Base-by-base conservation (phyloP, 2,797 vertebrate species). In the Galaxias olidus region DNA sequence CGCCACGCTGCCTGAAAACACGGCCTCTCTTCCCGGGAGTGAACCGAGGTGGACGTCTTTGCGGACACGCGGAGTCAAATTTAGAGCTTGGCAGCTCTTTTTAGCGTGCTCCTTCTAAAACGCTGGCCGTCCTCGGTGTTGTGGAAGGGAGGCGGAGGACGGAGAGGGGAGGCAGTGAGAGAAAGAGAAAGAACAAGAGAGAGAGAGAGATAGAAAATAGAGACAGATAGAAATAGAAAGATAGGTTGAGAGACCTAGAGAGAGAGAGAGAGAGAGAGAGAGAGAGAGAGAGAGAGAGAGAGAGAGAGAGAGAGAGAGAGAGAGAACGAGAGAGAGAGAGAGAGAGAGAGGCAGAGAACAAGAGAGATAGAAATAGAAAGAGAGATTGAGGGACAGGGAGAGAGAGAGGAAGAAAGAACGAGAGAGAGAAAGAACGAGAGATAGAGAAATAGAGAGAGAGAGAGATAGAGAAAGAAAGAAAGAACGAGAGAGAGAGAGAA, bases 81-180 rank as follows among this genome's bases (percentile, higher is more conserved):
- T 86, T 84, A 11, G 19, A 68, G 75, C 61, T 71, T 78, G 73
- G 79, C 77, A 82, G 75, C 81, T 83, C 72, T 85, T 84, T n/a
- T 80, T 71, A 6, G 30, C 30, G 2, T 69, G 69, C 81, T 86
- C 79, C 76, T 88, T 87, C 84, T 84, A 79, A 86, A 88, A 80
- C 62, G 59, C 65, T 76, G 77, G 72, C 77, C 79, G 76, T 78
- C 82, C 84, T 81, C n/a, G n/a, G n/a, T n/a, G n/a, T n/a, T n/a
- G n/a, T n/a, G n/a, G n/a, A n/a, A n/a, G n/a, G n/a, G n/a, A n/a
- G n/a, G n/a, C n/a, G n/a, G n/a, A n/a, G n/a, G n/a, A n/a, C n/a
- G n/a, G n/a, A n/a, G n/a, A n/a, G n/a, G n/a, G n/a, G n/a, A n/a
- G n/a, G n/a, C n/a, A n/a, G n/a, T n/a, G n/a, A n/a, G n/a, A n/a